phyloP scores from a whole-genome alignment of 2,113 vertebrate species.

The Himantopus leucocephalus region DNA sequence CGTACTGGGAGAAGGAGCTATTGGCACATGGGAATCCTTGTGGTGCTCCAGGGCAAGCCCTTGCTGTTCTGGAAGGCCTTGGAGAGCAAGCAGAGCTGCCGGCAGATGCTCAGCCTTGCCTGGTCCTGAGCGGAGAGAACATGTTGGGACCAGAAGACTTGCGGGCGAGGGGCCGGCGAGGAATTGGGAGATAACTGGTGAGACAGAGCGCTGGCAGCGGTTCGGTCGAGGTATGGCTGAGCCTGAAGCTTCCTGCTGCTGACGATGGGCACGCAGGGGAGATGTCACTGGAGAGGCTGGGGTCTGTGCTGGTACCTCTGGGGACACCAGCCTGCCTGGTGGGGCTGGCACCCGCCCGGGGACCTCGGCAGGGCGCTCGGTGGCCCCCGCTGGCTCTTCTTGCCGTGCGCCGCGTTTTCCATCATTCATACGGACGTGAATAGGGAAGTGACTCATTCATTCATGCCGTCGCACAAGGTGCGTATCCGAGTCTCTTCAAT shows the following conservation, averaged over 20 bases:
- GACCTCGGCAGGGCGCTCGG: fast-evolving
- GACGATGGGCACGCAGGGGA: neutral
- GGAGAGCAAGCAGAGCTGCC: neutral
- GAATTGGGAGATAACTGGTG: neutral
- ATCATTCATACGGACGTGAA: fast-evolving
- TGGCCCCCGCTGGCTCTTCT: fast-evolving
- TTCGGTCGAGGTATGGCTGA: neutral
- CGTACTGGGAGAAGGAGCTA: neutral
- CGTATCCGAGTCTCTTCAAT: neutral
- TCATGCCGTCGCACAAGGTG: neutral
- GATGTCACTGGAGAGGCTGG: neutral
- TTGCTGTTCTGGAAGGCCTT: neutral
- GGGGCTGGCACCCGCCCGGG: neutral
- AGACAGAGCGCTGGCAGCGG: fast-evolving
- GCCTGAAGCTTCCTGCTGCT: neutral
- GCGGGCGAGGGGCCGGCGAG: neutral
- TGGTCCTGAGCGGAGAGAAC: neutral
- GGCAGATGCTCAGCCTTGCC: neutral
- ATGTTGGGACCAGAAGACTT: neutral
- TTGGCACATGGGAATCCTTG: neutral
- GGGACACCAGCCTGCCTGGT: neutral
- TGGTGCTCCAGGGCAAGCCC: too few relatives aligned
- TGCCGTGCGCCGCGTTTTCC: neutral
- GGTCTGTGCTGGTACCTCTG: neutral
- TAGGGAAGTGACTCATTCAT: neutral